Evolutionary conservation across 2,797 vertebrate genomes (phyloP).

Genomic region (Acrossocheilus wenchowensis): DNA sequence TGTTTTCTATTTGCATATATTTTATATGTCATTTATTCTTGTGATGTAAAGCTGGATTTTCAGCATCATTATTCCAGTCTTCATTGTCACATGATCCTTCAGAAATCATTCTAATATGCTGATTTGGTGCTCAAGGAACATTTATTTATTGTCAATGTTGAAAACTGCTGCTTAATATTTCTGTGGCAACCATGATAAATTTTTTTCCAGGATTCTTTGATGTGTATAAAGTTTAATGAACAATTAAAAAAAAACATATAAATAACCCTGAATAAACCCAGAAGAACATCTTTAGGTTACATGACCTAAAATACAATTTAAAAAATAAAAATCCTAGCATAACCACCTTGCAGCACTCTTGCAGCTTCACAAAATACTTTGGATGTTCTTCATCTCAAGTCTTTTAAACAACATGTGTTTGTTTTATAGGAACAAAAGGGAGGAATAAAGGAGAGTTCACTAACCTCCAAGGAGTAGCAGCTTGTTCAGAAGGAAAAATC

Average conservation of each 20-base stretch:
- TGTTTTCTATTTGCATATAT: not conserved
- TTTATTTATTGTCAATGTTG: not conserved
- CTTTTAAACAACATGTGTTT: slow-evolving; percentile 14
- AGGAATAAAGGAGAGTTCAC: slow-evolving; percentile 99
- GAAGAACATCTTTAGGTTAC: not conserved
- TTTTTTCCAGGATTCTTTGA: not conserved
- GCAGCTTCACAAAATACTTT: not conserved
- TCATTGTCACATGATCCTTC: not conserved
- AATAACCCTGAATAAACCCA: not conserved
- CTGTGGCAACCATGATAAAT: not conserved
- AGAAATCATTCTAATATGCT: not conserved
- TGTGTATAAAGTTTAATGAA: not conserved
- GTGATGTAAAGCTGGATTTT: not conserved
- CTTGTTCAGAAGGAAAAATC: slow-evolving; percentile 88
- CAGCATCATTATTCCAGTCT: not conserved
- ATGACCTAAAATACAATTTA: not conserved
- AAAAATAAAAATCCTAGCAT: not conserved
- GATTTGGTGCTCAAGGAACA: not conserved
- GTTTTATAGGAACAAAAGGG: slow-evolving; percentile 90
- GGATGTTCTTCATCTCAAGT: not conserved
- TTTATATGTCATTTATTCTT: not conserved
- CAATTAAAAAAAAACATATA: no score
- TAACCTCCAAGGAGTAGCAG: slow-evolving; percentile 96
- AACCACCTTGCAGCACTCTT: not conserved
- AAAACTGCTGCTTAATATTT: not conserved